phyloP scores from a whole-genome alignment of 2,113 vertebrate species.

The Nibea coibor region DNA sequence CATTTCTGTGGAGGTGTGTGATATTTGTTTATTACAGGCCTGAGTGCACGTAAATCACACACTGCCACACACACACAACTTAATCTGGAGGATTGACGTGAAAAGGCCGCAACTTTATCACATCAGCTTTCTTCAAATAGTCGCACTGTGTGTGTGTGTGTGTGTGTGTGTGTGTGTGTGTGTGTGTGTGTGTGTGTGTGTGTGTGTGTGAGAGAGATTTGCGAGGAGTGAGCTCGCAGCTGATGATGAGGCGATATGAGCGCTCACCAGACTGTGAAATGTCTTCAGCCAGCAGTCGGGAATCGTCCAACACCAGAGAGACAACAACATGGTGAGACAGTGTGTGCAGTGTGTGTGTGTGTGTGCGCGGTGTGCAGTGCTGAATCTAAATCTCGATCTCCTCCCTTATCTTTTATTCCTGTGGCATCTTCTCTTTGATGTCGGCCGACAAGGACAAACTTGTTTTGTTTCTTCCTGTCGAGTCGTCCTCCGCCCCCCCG shows the following conservation, averaged over 20 bases:
- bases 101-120: conserved; percentile 13
- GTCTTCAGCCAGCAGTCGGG: conserved; percentile 66
- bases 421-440: conserved; percentile 59
- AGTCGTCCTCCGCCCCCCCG: background rate
- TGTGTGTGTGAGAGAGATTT: conserved; percentile 15
- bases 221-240: conserved; percentile 9
- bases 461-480: conserved; percentile 53
- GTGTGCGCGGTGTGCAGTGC: conserved; percentile 48
- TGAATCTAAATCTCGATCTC: conserved; percentile 47
- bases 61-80: background rate
- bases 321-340: conserved; percentile 60
- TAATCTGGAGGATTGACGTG: background rate
- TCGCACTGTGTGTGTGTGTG: conserved; percentile 3
- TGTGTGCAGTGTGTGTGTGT: conserved; percentile 44
- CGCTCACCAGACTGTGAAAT: conserved; percentile 75
- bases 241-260: conserved; percentile 55
- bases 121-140: conserved; percentile 13
- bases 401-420: conserved; percentile 52
- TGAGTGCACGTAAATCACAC: background rate
- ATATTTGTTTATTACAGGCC: background rate
- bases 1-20: background rate
- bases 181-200: conserved; percentile 21
- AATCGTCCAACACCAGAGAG: conserved; percentile 40
- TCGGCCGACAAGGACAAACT: conserved; percentile 60
- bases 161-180: conserved; percentile 7